Conservation (phyloP, 2,797 vertebrate genomes). For the Erpetoichthys calabaricus region DNA sequence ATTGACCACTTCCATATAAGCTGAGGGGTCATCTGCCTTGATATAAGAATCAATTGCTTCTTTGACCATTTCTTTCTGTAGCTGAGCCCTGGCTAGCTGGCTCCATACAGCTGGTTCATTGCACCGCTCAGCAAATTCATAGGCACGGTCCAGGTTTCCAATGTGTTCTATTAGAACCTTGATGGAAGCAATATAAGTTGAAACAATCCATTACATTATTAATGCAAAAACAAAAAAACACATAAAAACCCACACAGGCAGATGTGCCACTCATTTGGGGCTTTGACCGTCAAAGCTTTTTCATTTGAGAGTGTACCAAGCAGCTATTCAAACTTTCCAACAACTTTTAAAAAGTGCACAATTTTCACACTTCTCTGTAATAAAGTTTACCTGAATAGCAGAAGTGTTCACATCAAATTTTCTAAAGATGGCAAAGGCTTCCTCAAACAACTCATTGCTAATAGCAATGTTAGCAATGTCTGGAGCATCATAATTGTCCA, state of each 20-base stretch:
- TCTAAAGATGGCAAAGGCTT: conserved; percentile 84
- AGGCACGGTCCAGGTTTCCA: conserved; percentile 49
- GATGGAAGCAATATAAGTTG: not conserved
- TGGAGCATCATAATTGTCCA: conserved; percentile 85
- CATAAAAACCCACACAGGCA: no score
- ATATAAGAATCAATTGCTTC: conserved; percentile 80
- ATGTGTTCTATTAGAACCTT: conserved; percentile 77
- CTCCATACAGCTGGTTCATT: conserved; percentile 76
- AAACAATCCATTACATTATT: not conserved
- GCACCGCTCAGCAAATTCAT: conserved; percentile 56
- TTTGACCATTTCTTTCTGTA: conserved; percentile 74
- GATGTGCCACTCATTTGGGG: not conserved
- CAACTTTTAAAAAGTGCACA: no score
- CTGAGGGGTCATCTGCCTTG: conserved; percentile 67
- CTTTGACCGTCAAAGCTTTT: no score
- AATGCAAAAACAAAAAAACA: no score
- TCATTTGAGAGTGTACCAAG: no score
- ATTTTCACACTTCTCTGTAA: no score
- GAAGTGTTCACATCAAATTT: conserved; percentile 89
- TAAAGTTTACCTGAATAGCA: conserved; percentile 66
- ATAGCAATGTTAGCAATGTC: conserved; percentile 87
- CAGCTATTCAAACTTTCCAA: no score
- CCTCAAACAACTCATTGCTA: conserved; percentile 82
- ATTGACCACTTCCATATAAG: conserved; percentile 74
- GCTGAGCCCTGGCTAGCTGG: conserved; percentile 69